These are phyloP conservation scores for Eonycteris spelaea DNA, from an alignment of 2,113 vertebrate genomes.

Conservation along the genomic window DNA sequence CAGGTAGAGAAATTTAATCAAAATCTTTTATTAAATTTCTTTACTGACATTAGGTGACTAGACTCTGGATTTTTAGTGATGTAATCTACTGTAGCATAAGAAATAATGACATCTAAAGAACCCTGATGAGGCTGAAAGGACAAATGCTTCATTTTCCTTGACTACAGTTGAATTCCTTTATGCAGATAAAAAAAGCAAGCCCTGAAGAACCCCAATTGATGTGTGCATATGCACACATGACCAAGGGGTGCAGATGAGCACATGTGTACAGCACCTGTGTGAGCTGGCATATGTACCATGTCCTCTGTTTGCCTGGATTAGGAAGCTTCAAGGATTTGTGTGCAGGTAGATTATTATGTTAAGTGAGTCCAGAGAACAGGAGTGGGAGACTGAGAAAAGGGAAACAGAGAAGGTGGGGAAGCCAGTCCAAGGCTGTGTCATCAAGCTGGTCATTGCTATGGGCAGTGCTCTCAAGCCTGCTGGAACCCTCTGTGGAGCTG, in stretches of 20 bases:
- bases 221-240: neutral
- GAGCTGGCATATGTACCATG: neutral
- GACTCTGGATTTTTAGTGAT: slow-evolving; percentile 7
- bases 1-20: neutral
- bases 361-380: neutral
- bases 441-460: neutral
- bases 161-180: neutral
- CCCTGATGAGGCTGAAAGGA: neutral
- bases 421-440: neutral
- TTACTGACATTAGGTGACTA: neutral
- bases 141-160: neutral
- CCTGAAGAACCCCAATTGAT: neutral
- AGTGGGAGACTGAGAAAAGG: neutral
- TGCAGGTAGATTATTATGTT: neutral
- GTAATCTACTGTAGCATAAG: neutral
- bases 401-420: neutral
- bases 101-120: neutral
- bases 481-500: neutral
- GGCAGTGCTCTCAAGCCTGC: neutral
- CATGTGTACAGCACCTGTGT: neutral
- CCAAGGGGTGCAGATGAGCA: neutral
- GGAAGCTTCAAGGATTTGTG: neutral
- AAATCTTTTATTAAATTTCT: neutral
- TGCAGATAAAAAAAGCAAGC: neutral
- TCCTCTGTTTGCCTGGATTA: neutral